These are phyloP conservation scores for Amazona vittata DNA, from an alignment of 2,113 vertebrate species.

Conservation along the genomic window DNA sequence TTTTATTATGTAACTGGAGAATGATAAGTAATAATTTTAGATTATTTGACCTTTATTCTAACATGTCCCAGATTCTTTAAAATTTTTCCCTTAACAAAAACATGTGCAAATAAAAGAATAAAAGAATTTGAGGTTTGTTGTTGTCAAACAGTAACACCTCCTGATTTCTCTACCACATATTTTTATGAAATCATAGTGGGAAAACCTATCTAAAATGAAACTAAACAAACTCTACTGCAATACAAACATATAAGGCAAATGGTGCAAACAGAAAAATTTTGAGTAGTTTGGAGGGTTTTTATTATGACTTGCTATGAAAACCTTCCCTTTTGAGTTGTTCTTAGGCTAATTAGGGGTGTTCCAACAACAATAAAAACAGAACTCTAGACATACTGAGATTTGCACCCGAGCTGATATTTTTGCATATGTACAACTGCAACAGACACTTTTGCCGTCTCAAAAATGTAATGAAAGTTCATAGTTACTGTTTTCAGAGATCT, in stretches of 20 bases:
- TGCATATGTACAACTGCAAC: neutral
- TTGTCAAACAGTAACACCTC: neutral
- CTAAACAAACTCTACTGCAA: neutral
- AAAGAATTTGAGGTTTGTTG: neutral
- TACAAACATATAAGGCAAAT: neutral
- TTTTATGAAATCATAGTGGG: neutral
- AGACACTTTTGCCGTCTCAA: neutral
- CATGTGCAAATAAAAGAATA: neutral
- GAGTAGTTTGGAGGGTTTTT: accelerated
- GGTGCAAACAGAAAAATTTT: neutral
- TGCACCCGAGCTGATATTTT: neutral
- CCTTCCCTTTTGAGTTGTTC: neutral
- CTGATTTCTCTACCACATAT: neutral
- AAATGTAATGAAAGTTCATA: neutral
- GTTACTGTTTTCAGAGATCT: neutral
- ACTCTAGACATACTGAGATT: neutral
- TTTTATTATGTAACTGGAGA: neutral
- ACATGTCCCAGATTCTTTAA: neutral
- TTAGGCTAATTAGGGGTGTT: neutral
- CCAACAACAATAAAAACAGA: neutral
- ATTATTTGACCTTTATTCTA: neutral
- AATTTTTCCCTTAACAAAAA: neutral
- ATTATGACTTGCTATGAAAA: neutral
- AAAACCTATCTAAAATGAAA: neutral
- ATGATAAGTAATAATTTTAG: neutral